Evolutionary conservation across 2,113 vertebrate genomes (phyloP).

Genomic region (Stigmatopora argus): DNA sequence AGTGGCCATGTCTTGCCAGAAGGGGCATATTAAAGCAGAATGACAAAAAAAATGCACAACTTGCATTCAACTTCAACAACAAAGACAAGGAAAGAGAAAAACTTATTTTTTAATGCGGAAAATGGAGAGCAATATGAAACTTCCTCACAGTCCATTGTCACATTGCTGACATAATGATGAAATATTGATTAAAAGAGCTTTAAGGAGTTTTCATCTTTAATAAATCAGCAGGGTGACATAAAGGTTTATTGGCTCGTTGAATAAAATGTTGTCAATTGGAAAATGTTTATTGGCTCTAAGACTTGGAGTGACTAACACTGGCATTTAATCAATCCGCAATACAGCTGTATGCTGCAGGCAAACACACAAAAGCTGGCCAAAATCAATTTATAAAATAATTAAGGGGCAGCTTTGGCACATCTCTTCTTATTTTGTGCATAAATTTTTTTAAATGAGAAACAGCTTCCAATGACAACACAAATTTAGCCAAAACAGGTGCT

Average conservation of each 20-base stretch:
- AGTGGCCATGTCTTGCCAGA: too few relatives aligned
- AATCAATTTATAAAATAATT: constrained; percentile 50
- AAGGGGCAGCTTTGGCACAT: constrained; percentile 25
- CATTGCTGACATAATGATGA: neutral
- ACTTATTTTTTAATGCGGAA: neutral
- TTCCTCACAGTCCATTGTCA: neutral
- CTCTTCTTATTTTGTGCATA: constrained; percentile 28
- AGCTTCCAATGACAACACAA: constrained; percentile 30
- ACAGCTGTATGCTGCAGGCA: neutral
- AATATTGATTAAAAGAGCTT: constrained; percentile 3
- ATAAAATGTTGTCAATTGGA: neutral
- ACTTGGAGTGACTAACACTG: neutral
- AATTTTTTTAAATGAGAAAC: constrained; percentile 43
- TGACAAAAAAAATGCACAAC: too few relatives aligned
- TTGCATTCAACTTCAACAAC: neutral
- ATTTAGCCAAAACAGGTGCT: constrained; percentile 18
- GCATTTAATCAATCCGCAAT: constrained; percentile 2
- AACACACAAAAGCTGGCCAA: constrained; percentile 18
- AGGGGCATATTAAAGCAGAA: too few relatives aligned
- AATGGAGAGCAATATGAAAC: neutral
- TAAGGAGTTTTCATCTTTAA: neutral
- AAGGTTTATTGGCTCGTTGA: neutral
- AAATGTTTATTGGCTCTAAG: neutral
- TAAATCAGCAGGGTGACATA: neutral
- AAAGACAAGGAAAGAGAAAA: neutral